Evolutionary conservation across 1,140 invertebrate genomes (phyloP).

Genomic region (Drosophila guanche): DNA sequence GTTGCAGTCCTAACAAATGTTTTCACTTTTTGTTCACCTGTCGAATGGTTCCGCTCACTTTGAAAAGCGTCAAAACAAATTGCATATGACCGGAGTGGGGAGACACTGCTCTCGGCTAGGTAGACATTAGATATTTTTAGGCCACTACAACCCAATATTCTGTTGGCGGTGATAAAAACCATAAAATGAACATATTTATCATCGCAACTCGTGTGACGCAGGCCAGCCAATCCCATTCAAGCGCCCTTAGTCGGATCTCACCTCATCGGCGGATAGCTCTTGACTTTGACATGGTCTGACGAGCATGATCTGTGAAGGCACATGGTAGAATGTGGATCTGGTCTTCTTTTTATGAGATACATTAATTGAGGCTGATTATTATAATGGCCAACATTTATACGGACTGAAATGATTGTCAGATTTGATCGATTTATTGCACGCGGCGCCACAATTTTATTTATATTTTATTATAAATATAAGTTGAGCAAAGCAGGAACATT

Average conservation of each 20-base stretch:
- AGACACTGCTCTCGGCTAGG: slow-evolving; percentile 11
- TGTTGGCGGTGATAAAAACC: slow-evolving; percentile 62
- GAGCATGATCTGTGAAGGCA: slow-evolving; percentile 16
- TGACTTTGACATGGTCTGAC: slow-evolving; percentile 62
- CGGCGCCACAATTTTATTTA: slow-evolving; percentile 50
- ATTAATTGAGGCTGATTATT: slow-evolving; percentile 62
- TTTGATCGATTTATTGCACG: slow-evolving; percentile 72
- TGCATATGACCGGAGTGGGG: slow-evolving; percentile 8
- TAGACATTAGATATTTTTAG: slow-evolving; percentile 56
- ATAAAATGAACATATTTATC: slow-evolving; percentile 76
- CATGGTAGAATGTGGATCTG: slow-evolving; percentile 33
- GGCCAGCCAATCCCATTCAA: slow-evolving; percentile 23
- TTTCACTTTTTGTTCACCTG: slow-evolving; percentile 55
- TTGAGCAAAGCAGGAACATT: no score
- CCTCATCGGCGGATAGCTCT: slow-evolving; percentile 39
- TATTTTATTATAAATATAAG: no score
- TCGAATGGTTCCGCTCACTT: slow-evolving; percentile 39
- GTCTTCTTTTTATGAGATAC: slow-evolving; percentile 47
- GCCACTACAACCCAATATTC: slow-evolving; percentile 34
- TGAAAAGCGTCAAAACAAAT: slow-evolving; percentile 35
- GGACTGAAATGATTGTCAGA: slow-evolving; percentile 47
- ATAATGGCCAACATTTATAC: slow-evolving; percentile 27
- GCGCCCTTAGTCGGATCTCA: slow-evolving; percentile 11
- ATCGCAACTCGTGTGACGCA: slow-evolving; percentile 71
- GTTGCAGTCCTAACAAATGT: slow-evolving; percentile 26